Evolutionary conservation across 2,888 invertebrate genomes (phyloP).

Genomic region (Xanthia icteritia): DNA sequence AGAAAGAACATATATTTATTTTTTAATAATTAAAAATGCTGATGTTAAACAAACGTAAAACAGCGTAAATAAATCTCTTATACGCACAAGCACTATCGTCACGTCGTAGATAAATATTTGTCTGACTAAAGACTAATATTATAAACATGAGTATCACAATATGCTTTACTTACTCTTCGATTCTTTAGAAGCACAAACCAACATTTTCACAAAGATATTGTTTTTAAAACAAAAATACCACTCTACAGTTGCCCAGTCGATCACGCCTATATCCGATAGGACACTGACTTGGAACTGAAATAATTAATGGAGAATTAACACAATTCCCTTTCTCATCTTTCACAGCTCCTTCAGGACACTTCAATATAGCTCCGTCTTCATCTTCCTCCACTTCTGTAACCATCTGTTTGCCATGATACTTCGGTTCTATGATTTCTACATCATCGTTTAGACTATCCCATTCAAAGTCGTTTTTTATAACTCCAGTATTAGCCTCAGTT

Average conservation of each 20-base stretch:
- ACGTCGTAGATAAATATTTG: conserved; percentile 18
- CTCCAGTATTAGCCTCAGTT: conserved; percentile 48
- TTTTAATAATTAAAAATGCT: conserved; percentile 5
- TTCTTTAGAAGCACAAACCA: not conserved
- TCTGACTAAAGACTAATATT: conserved; percentile 24
- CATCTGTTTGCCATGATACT: conserved; percentile 76
- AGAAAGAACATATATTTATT: too few species aligned
- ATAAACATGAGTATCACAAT: conserved; percentile 47
- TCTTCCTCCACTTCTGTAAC: conserved; percentile 43
- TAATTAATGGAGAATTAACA: conserved; percentile 79
- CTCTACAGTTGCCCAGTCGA: conserved; percentile 80
- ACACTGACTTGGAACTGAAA: conserved; percentile 82
- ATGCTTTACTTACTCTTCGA: conserved; percentile 15
- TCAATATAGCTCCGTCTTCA: conserved; percentile 41
- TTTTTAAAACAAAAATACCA: conserved; percentile 66
- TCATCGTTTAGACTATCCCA: conserved; percentile 77
- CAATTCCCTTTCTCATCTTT: conserved; percentile 73
- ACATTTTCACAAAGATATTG: not conserved
- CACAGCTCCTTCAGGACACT: conserved; percentile 75
- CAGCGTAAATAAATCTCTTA: conserved; percentile 6
- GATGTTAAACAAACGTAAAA: conserved; percentile 4
- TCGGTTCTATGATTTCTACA: conserved; percentile 82
- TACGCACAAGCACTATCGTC: conserved; percentile 15
- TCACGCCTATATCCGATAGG: conserved; percentile 81
- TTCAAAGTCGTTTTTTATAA: conserved; percentile 50